A percentile compares a stretch with the other conserved stretches of the same genome.
Conservation (phyloP, 2,113 vertebrate species). For the Pristiophorus japonicus region DNA sequence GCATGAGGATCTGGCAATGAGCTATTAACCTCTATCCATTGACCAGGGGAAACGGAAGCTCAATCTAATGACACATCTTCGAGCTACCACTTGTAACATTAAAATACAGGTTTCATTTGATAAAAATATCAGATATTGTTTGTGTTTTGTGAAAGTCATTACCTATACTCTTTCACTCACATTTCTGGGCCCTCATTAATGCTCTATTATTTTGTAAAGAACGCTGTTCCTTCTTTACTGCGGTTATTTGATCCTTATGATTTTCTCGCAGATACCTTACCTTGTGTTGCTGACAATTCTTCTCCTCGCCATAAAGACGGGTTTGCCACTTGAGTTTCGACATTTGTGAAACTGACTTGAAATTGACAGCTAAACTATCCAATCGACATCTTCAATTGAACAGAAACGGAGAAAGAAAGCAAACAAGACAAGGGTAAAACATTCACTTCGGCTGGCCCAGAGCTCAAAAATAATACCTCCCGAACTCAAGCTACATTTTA, state of each 20-base stretch:
- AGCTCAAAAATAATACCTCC: neutral
- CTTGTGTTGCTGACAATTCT: neutral
- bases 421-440: neutral
- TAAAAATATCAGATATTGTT: neutral
- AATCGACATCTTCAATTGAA: neutral
- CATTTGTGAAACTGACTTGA: neutral
- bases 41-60: neutral
- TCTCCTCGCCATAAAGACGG: neutral
- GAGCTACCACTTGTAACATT: neutral
- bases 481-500: neutral
- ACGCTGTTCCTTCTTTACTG: neutral
- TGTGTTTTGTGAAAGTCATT: neutral
- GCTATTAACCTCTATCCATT: neutral
- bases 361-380: neutral
- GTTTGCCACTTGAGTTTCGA: neutral
- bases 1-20: neutral
- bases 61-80: neutral
- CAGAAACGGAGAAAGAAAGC: neutral
- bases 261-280: neutral
- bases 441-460: neutral
- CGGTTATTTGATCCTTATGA: neutral
- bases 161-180: neutral
- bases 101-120: neutral
- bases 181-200: neutral
- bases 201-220: neutral